These are phyloP conservation scores for Chloroceryle inda DNA, from an alignment of 2,797 vertebrate genomes.

Conservation along the genomic window DNA sequence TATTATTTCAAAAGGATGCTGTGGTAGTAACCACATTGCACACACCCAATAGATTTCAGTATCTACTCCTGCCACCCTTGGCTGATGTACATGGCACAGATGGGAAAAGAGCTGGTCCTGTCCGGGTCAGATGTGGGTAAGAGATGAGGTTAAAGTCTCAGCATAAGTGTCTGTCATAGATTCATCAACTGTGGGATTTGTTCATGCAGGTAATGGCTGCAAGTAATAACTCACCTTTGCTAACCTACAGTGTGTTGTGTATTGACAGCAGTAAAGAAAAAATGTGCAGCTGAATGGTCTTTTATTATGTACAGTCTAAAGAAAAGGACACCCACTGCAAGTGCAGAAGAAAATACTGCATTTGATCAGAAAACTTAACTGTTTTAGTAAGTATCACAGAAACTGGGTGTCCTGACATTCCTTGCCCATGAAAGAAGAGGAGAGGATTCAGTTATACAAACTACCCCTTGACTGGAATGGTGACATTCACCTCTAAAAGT, in stretches of 20 bases:
- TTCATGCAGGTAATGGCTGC: not conserved
- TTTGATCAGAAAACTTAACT: not conserved
- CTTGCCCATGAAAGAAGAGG: not conserved
- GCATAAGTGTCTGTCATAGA: not conserved
- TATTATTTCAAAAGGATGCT: not conserved
- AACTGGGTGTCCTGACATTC: not conserved
- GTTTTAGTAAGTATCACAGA: not conserved
- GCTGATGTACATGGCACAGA: not conserved
- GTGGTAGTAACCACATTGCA: not conserved
- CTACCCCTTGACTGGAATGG: not conserved
- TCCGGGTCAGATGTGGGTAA: not conserved
- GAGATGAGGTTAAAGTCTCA: not conserved
- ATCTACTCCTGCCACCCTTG: not conserved
- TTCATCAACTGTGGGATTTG: fast-evolving
- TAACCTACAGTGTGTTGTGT: not conserved
- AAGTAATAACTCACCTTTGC: not conserved
- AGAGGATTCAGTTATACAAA: not conserved
- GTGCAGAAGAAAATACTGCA: not conserved
- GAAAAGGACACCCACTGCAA: not conserved
- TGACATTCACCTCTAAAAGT: not conserved
- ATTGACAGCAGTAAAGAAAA: not conserved
- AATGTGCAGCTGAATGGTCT: not conserved
- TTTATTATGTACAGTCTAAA: not conserved
- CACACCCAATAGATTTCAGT: not conserved
- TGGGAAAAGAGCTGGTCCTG: not conserved